Evolutionary conservation across 2,113 vertebrate species (phyloP), one percentile per base, ranked within the genome.

Genomic region (Pterocles gutturalis): DNA sequence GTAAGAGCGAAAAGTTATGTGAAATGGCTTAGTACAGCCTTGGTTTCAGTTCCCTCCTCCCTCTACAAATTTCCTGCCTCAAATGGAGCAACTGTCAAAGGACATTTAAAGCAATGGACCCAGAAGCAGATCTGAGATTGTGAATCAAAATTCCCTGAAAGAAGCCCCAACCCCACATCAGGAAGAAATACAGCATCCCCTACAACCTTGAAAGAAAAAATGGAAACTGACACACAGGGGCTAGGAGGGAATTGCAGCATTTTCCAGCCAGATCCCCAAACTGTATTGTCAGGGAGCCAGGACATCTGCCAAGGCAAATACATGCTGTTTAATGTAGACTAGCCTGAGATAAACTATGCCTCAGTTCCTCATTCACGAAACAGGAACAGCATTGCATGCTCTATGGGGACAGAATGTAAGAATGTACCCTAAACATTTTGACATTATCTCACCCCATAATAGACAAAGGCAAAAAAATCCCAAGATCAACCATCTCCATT

Each of bases 271-370:
- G 76, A 93, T 86, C 57, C 38, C n/a, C 41, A 83, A 3, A 96
- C 4, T 89, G 71, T 71, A 96, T 62, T 92, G 90, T 81, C 83
- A 95, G 51, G 51, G 76, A 95, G 67, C 75, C 83, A 92, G 83
- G 94, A 95, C 90, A 96, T 90, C 41, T 90, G 86, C 89, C 90
- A 92, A 93, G 67, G 67, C 49, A 97, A 96, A 92, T 79, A 90
- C 46, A 46, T 73, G 71, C 60, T 86, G 71, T 81, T 92, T 90
- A 95, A 96, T 75, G 71, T 70, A 90, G 55, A 89, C 80, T 86
- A 90, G 91, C 55, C 54, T 5, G 1, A 78, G 67, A 92, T 36
- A 92, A 83, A 88, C 82, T 86, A 46, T 46, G 71, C 86, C 76
- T 83, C 60, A 62, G 80, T 66, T 96, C 91, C 71, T 95, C 64